Evolutionary conservation across 1,140 invertebrate species (phyloP), one percentile per base, ranked within the genome.

Genomic region (Caenorhabditis briggsae): DNA sequence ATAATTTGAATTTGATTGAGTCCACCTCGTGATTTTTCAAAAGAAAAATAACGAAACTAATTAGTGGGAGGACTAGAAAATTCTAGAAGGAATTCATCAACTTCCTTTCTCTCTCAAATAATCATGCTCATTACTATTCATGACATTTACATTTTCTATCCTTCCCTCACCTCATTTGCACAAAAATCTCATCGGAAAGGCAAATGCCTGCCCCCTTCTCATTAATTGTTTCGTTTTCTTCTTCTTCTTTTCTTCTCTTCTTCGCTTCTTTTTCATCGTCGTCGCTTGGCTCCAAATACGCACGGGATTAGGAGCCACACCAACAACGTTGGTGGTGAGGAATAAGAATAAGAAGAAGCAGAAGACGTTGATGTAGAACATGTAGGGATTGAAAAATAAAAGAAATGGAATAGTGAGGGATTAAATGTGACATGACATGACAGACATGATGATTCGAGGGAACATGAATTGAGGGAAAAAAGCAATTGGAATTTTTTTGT

Each of bases 101-200:
- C 48, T 84, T 65, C 46, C 83, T 70, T 70, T 61, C 33, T 33
- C 33, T 82, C 43, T 55, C 78, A 84, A 84, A 56, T 83, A 83
- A 59, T 61, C 53, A 83, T 84, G 61, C 83, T 84, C 70, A 78
- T 78, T 78, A 78, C n/a, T 50, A 78, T 78, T 78, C 70, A 78
- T 78, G 46, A 41, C 70, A 48, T 78, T 78, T 78, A 48, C 33
- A 84, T 61, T 84, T 20, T 64, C 23, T 48, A 53, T 83, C 25
- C 41, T 50, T 56, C 59, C 56, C 41, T 59, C 56, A 56, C 53
- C 53, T 83, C 56, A 58, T 58, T 83, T 65, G 41, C 83, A 64
- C 56, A 65, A 65, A 64, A 64, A 64, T 61, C 59, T 50, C 55
- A 59, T 83, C 82, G 53, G 43, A 58, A 83, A 83, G 48, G 58